Conservation (phyloP, 2,113 vertebrate species). For the Sakesphorus luctuosus region DNA sequence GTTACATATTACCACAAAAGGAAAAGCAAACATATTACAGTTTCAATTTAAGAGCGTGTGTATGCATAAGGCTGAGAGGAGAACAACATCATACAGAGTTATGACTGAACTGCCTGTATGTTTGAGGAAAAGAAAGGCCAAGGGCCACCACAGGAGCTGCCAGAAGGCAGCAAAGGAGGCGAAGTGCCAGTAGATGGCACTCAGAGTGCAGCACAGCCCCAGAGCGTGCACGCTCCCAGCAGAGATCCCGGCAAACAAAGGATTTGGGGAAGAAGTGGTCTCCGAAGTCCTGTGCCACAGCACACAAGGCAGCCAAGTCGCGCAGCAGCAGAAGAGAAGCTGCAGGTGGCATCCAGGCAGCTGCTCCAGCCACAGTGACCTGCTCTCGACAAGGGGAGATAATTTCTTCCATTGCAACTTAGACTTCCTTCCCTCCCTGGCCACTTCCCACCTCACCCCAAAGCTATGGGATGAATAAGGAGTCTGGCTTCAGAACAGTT, state of each 20-base stretch:
- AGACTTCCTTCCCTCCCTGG: background rate
- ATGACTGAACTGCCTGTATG: fast-evolving
- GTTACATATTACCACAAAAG: background rate
- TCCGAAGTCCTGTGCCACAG: background rate
- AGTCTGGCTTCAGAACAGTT: background rate
- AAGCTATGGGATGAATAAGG: background rate
- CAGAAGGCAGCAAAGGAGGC: background rate
- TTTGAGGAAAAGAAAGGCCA: no score
- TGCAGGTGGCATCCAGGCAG: background rate
- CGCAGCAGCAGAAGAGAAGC: fast-evolving
- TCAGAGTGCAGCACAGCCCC: background rate
- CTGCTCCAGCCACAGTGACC: fast-evolving
- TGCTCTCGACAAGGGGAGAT: background rate
- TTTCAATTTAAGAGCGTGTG: background rate
- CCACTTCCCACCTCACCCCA: background rate
- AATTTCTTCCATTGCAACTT: fast-evolving
- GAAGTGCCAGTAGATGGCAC: background rate
- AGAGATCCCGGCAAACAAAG: background rate
- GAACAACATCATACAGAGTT: background rate
- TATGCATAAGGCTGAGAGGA: background rate
- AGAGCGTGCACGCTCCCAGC: fast-evolving
- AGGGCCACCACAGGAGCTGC: fast-evolving
- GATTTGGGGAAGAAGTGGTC: fast-evolving
- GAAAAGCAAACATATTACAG: background rate
- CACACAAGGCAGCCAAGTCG: fast-evolving